These are phyloP conservation scores for Lutraria lutraria DNA, from an alignment of 2,888 invertebrate genomes.

Conservation along the genomic window DNA sequence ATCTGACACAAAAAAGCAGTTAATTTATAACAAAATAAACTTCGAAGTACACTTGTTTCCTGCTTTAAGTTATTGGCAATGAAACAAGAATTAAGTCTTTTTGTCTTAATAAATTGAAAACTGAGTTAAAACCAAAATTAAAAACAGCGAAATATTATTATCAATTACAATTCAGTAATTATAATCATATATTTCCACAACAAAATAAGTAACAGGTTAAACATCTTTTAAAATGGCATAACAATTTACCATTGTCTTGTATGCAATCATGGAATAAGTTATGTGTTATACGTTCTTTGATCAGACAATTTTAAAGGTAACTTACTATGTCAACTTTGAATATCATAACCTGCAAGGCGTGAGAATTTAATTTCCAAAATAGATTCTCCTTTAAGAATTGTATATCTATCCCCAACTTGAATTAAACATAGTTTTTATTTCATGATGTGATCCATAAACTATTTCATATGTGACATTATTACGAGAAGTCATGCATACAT, in stretches of 20 bases:
- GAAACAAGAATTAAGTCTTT: not conserved
- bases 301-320: not conserved
- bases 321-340: not conserved
- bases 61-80: not conserved
- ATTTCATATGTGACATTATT: constrained; percentile 1
- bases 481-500: not conserved
- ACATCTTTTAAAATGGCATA: not conserved
- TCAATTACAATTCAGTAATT: not conserved
- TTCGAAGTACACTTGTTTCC: not conserved
- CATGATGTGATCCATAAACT: not conserved
- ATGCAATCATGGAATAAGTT: not conserved
- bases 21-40: not conserved
- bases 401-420: not conserved
- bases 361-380: not conserved
- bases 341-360: not conserved
- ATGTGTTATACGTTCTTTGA: not conserved
- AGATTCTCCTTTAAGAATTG: not conserved
- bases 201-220: not conserved
- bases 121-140: not conserved
- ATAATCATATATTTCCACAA: not conserved
- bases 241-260: not conserved
- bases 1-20: not conserved
- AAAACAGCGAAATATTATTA: not conserved
- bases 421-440: not conserved
- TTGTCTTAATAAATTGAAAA: not conserved